phyloP scores from a whole-genome alignment of 2,797 vertebrate genomes.

The Amniataba percoides region DNA sequence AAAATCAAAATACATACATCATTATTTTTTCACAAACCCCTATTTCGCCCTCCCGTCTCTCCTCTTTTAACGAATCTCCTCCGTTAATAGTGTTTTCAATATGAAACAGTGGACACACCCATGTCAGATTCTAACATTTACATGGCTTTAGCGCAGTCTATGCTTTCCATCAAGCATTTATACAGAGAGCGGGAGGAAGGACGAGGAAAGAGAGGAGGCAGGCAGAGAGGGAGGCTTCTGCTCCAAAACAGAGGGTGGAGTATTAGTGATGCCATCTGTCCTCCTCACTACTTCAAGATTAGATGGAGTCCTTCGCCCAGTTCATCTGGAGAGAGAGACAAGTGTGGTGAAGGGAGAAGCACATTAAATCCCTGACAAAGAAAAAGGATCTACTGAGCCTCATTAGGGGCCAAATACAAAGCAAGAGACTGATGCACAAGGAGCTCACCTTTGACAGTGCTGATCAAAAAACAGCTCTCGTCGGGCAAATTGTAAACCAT shows the following conservation, averaged over 20 bases:
- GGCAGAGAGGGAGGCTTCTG: slow-evolving; percentile 72
- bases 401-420: neutral
- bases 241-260: slow-evolving; percentile 80
- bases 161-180: slow-evolving; percentile 69
- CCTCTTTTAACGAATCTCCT: slow-evolving; percentile 56
- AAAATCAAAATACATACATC: slow-evolving; percentile 67
- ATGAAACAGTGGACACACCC: slow-evolving; percentile 89
- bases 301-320: slow-evolving; percentile 90
- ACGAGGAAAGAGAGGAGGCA: slow-evolving; percentile 69
- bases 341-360: slow-evolving; percentile 2
- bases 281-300: slow-evolving; percentile 79
- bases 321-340: slow-evolving; percentile 85
- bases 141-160: slow-evolving; percentile 82
- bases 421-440: neutral
- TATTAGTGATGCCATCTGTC: slow-evolving; percentile 75
- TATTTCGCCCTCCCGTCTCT: slow-evolving; percentile 55
- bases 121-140: slow-evolving; percentile 92
- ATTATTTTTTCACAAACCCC: slow-evolving; percentile 50
- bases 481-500: slow-evolving; percentile 97
- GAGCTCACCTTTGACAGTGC: slow-evolving; percentile 91
- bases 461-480: slow-evolving; percentile 95
- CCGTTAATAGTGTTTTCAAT: slow-evolving; percentile 88
- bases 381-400: neutral
- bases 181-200: slow-evolving; percentile 69
- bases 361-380: slow-evolving; percentile 32